Evolutionary conservation across 2,797 vertebrate genomes (phyloP).

Genomic region (Caiman crocodilus): DNA sequence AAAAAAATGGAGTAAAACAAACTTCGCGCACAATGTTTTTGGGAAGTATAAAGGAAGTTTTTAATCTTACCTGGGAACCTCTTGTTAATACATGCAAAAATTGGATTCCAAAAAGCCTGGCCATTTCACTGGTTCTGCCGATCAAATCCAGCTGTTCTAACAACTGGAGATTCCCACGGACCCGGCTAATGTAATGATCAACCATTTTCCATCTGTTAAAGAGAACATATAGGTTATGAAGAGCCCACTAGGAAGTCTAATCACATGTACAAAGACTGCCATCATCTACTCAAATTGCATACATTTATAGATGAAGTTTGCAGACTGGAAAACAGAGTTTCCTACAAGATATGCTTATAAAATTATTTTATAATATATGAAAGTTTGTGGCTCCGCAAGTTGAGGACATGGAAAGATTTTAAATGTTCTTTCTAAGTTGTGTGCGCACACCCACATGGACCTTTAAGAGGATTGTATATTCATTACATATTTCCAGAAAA

Average conservation of each 20-base stretch:
- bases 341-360: background rate
- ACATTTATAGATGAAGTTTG: conserved; percentile 26
- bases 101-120: conserved; percentile 96
- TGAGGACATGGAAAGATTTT: background rate
- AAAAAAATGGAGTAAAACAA: background rate
- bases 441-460: too few species aligned
- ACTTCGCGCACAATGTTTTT: background rate
- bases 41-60: conserved; percentile 23
- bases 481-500: background rate
- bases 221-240: conserved; percentile 40
- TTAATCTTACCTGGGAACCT: conserved; percentile 91
- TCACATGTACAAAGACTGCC: background rate
- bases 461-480: too few species aligned
- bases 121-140: conserved; percentile 96
- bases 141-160: conserved; percentile 94
- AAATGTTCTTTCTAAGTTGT: background rate
- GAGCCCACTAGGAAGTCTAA: background rate
- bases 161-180: conserved; percentile 90
- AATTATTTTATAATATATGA: background rate
- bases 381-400: background rate
- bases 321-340: background rate
- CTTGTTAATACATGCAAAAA: conserved; percentile 97
- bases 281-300: conserved; percentile 16
- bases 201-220: conserved; percentile 95
- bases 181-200: conserved; percentile 93